A percentile compares a stretch with the other conserved stretches of the same genome.
Evolutionary conservation across 1,140 invertebrate species (phyloP).

Genomic region (Matsumurasca onukii): DNA sequence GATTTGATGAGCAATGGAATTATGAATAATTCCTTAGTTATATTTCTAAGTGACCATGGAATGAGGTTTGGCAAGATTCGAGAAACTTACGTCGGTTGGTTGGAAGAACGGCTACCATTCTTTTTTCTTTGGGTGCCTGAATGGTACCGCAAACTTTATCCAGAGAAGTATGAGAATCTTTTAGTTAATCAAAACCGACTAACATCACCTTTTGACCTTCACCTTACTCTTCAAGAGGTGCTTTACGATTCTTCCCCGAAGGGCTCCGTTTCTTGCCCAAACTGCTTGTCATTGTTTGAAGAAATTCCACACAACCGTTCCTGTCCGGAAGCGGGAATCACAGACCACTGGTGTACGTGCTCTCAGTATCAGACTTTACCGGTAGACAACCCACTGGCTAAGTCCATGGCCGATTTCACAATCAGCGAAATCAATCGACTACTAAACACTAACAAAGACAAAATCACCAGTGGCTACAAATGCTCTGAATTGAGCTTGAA

Average conservation of each 20-base stretch:
- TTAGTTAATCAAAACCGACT: slow-evolving; percentile 68
- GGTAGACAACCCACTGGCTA: slow-evolving; percentile 39
- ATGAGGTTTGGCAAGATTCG: slow-evolving; percentile 81
- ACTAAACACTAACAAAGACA: slow-evolving; percentile 39
- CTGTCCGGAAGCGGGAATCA: slow-evolving; percentile 68
- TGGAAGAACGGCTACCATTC: slow-evolving; percentile 89
- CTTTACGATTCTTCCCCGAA: slow-evolving; percentile 40
- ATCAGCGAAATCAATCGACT: slow-evolving; percentile 45
- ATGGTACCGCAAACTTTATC: slow-evolving; percentile 64
- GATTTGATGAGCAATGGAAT: slow-evolving; percentile 57
- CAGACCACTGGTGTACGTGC: slow-evolving; percentile 60
- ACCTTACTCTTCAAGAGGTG: slow-evolving; percentile 61
- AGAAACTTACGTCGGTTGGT: slow-evolving; percentile 77
- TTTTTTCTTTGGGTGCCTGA: slow-evolving; percentile 71
- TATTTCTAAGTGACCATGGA: slow-evolving; percentile 92
- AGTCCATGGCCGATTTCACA: slow-evolving; percentile 47
- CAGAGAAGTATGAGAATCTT: slow-evolving; percentile 64
- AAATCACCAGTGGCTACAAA: slow-evolving; percentile 45
- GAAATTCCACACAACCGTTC: slow-evolving; percentile 62
- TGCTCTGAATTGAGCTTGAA: slow-evolving; percentile 54
- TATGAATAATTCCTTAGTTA: slow-evolving; percentile 64
- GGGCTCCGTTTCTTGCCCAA: slow-evolving; percentile 53
- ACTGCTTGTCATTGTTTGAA: slow-evolving; percentile 66
- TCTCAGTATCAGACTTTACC: slow-evolving; percentile 44
- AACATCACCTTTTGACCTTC: slow-evolving; percentile 80